phyloP scores from a whole-genome alignment of 2,888 invertebrate genomes.

The Anthophora plumipes region DNA sequence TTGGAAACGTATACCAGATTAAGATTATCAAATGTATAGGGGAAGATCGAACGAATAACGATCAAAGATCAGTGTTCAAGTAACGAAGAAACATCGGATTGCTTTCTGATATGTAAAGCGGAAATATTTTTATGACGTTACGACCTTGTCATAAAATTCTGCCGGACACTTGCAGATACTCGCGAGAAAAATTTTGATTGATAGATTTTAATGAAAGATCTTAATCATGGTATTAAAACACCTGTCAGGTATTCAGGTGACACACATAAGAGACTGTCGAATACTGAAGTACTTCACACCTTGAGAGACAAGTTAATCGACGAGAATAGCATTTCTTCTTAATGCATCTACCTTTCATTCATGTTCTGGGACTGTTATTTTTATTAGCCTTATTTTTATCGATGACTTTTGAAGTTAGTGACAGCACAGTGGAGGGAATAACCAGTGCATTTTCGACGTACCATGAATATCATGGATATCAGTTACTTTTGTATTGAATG shows the following conservation, averaged over 20 bases:
- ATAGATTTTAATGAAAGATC: neutral
- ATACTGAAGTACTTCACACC: neutral
- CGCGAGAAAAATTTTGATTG: neutral
- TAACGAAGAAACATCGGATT: neutral
- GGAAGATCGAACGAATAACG: neutral
- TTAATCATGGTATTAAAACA: constrained; percentile 10
- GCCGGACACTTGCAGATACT: neutral
- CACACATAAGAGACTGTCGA: neutral
- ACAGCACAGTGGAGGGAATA: no score
- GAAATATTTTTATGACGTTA: neutral
- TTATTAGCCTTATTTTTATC: neutral
- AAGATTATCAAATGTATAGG: no score
- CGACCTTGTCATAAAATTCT: no score
- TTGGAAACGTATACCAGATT: no score
- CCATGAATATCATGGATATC: neutral
- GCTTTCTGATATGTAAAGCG: neutral
- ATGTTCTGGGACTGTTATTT: no score
- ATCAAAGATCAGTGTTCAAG: neutral
- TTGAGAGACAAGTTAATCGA: neutral
- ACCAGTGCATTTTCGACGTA: neutral
- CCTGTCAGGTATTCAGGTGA: constrained; percentile 1
- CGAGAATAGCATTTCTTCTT: neutral
- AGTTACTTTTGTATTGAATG: neutral
- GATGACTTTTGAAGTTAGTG: neutral
- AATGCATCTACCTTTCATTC: neutral